A percentile compares a stretch with the other conserved stretches of the same genome.
These are phyloP conservation scores for Lasioglossum leucozonium DNA, from an alignment of 2,888 invertebrate species.

Conservation along the genomic window DNA sequence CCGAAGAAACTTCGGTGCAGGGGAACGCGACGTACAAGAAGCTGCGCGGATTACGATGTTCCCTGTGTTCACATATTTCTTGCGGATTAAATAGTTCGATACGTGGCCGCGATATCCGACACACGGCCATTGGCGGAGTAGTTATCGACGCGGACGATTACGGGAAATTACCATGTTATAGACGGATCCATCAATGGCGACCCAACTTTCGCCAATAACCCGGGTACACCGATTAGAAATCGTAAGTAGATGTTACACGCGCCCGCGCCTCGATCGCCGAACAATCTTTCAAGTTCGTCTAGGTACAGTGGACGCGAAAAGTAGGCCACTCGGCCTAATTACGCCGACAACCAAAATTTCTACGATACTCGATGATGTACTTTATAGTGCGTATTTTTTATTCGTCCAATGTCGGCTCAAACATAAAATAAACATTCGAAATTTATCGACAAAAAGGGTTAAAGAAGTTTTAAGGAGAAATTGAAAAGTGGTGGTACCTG, in stretches of 20 bases:
- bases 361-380: too few species aligned
- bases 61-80: not conserved
- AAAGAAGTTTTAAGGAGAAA: too few species aligned
- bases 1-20: not conserved
- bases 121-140: not conserved
- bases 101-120: conserved; percentile 4
- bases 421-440: too few species aligned
- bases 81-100: not conserved
- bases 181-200: not conserved
- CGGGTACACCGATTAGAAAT: not conserved
- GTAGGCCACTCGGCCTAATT: not conserved
- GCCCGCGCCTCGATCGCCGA: not conserved
- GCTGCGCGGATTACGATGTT: conserved; percentile 1
- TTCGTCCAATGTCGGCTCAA: too few species aligned
- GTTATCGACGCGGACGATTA: not conserved
- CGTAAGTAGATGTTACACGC: not conserved
- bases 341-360: too few species aligned
- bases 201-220: not conserved
- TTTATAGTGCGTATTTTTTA: too few species aligned
- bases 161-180: conserved; percentile 1
- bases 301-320: not conserved
- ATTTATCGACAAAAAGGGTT: too few species aligned
- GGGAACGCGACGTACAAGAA: not conserved
- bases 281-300: not conserved
- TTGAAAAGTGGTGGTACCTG: too few species aligned